A percentile compares a stretch with the other conserved stretches of the same genome.
These are phyloP conservation scores for Plagodis pulveraria DNA, from an alignment of 2,888 invertebrate species.

Conservation along the genomic window DNA sequence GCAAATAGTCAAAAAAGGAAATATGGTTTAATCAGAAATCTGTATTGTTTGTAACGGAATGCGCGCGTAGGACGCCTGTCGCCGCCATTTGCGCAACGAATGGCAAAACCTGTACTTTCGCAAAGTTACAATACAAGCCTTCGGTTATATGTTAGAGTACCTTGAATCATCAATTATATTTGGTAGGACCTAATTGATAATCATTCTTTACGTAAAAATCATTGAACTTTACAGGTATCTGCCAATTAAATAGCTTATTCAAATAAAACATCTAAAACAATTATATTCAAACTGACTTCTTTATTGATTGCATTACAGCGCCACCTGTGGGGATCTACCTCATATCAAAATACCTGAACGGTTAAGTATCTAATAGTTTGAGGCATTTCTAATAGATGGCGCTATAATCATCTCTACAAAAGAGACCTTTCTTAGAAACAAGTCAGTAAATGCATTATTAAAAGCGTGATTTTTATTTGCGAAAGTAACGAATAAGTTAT, in stretches of 20 bases:
- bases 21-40: constrained; percentile 30
- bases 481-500: too few relatives aligned
- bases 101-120: constrained; percentile 48
- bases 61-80: constrained; percentile 63
- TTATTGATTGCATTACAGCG: constrained; percentile 21
- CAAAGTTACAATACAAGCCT: constrained; percentile 39
- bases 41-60: constrained; percentile 46
- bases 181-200: too few relatives aligned
- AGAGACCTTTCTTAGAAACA: neutral
- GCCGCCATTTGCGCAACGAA: constrained; percentile 51
- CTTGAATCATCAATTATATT: too few relatives aligned
- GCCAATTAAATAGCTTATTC: too few relatives aligned
- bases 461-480: too few relatives aligned
- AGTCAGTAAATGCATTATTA: neutral
- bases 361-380: constrained; percentile 16
- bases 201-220: too few relatives aligned
- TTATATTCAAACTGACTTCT: too few relatives aligned
- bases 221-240: neutral
- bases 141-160: constrained; percentile 4
- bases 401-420: constrained; percentile 33
- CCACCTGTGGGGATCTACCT: constrained; percentile 43
- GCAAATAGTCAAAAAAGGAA: constrained; percentile 16
- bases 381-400: constrained; percentile 57
- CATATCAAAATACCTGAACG: constrained; percentile 9
- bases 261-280: too few relatives aligned